Conservation (phyloP, 1,140 invertebrate genomes). For the Atta colombica region DNA sequence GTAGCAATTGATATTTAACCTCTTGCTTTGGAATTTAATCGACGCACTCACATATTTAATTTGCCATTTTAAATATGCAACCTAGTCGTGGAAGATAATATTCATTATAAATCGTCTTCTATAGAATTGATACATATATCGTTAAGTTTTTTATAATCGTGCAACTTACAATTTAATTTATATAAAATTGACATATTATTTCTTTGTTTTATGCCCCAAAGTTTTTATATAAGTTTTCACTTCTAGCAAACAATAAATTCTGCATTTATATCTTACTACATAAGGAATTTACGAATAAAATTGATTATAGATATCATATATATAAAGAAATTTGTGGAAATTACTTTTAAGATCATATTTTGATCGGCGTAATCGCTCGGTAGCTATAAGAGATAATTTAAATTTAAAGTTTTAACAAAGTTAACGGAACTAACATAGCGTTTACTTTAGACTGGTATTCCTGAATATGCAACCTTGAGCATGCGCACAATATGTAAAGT, state of each 20-base stretch:
- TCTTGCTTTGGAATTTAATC: constrained; percentile 56
- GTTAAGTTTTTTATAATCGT: neutral
- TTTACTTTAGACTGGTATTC: constrained; percentile 3
- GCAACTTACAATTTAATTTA: constrained; percentile 18
- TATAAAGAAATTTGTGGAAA: neutral
- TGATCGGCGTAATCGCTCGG: neutral
- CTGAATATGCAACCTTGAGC: constrained; percentile 27
- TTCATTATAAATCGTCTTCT: constrained; percentile 23
- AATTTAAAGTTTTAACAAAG: constrained; percentile 10
- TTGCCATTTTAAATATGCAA: constrained; percentile 46
- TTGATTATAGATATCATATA: neutral
- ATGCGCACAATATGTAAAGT: constrained; percentile 53
- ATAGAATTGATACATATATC: neutral
- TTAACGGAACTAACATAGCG: constrained; percentile 15
- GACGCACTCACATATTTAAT: constrained; percentile 39
- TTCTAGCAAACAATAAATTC: neutral
- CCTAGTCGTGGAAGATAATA: constrained; percentile 8
- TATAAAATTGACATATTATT: neutral
- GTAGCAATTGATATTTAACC: constrained; percentile 59
- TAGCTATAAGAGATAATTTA: neutral
- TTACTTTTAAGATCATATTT: constrained; percentile 10
- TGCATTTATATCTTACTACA: neutral
- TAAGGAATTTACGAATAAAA: neutral
- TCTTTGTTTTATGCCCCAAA: neutral
- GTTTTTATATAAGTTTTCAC: neutral